phyloP scores from a whole-genome alignment of 2,797 vertebrate genomes.

The Eleutherodactylus coqui region DNA sequence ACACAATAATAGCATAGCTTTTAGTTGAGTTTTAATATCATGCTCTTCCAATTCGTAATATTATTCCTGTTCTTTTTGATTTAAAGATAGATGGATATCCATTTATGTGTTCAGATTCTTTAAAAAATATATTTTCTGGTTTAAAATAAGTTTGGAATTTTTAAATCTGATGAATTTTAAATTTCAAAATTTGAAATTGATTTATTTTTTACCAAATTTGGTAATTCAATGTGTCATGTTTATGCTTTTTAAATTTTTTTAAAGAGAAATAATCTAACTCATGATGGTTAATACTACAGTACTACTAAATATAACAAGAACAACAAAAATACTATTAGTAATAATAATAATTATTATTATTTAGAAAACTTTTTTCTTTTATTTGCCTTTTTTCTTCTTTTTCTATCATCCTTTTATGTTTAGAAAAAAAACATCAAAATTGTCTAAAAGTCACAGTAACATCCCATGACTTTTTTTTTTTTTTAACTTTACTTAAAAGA shows the following conservation, averaged over 20 bases:
- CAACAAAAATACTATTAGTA: background rate
- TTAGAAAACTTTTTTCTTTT: too few relatives aligned
- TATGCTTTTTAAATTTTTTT: background rate
- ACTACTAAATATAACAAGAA: background rate
- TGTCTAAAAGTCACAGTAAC: background rate
- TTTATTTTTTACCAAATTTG: background rate
- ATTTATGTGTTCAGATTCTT: background rate
- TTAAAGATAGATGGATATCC: constrained; percentile 1
- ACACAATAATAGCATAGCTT: constrained; percentile 47
- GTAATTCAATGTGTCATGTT: background rate
- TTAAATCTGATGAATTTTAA: background rate
- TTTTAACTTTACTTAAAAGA: background rate
- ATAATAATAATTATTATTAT: background rate
- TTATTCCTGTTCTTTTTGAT: constrained; percentile 24
- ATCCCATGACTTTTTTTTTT: background rate
- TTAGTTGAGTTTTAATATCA: constrained; percentile 30
- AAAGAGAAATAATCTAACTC: too few relatives aligned
- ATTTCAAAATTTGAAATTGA: background rate
- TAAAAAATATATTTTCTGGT: background rate
- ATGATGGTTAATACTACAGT: too few relatives aligned
- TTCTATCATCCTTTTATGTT: too few relatives aligned
- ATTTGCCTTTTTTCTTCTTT: too few relatives aligned
- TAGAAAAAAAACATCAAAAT: background rate
- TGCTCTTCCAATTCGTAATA: background rate
- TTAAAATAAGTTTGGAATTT: background rate